Evolutionary conservation across 2,113 vertebrate genomes (phyloP), one percentile per base, ranked within the genome.

Genomic region (Sinosuthora webbiana): DNA sequence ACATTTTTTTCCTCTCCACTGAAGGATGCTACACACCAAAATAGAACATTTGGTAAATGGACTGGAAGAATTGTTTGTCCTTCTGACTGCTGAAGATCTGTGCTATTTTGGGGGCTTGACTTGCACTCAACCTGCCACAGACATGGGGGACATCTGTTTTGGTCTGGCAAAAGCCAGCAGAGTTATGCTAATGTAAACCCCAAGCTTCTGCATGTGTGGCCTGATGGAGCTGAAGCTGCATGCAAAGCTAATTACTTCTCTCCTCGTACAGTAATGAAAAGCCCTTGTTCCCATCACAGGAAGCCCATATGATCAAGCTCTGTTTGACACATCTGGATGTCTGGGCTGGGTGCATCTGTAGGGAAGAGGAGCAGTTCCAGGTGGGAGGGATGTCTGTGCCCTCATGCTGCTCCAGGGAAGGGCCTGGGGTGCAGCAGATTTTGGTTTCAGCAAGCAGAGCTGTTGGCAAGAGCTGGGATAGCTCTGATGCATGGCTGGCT

Each of bases 71-170:
- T 68, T 86, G 12, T 94, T 55, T 74, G 79, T 80, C 93, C 91
- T 86, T 83, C 75, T 88, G 70, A 65, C 30, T 95, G 35, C 57
- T 81, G 45, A 41, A 68, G 53, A 53, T 82, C 62, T 82, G 57
- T 89, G 92, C 68, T 97, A 81, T 93, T 95, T 6, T 77, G 35
- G 47, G 52, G 82, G 35, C 47, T 85, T 0, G 1, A 56, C 78
- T 96, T 88, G 67, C 77, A 77, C 82, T 96, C 82, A 96, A 90
- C 84, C 94, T 96, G 87, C 84, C 60, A 68, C 42, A 87, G 81
- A 94, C 89, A 75, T 56, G 62, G 49, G 83, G 50, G 79, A 95
- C 94, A 95, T 80, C 84, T 96, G 88, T 49, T 92, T 59, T 0
- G 33, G 90, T 96, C 85, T 96, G 88, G 93, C 82, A 95, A 80